These are phyloP conservation scores for Perizoma flavofasciatum DNA, from an alignment of 2,888 invertebrate species.

Conservation along the genomic window DNA sequence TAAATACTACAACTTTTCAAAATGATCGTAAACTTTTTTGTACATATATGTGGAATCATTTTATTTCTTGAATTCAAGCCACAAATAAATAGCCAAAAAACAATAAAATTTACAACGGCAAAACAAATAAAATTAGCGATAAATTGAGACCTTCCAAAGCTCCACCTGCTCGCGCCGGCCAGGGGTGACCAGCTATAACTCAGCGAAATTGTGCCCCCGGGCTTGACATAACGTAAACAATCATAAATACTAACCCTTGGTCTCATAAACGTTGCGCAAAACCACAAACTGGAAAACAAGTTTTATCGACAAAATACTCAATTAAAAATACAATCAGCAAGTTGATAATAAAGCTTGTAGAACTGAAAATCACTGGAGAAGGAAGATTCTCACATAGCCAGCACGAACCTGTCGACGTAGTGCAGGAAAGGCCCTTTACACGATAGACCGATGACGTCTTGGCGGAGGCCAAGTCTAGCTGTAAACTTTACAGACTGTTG, in stretches of 20 bases:
- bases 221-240: slow-evolving; percentile 61
- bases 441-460: too few species aligned
- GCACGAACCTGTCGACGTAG: too few species aligned
- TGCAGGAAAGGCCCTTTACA: too few species aligned
- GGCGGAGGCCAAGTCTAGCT: too few species aligned
- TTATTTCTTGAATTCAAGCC: slow-evolving; percentile 10
- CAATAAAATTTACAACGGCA: slow-evolving; percentile 59
- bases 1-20: too few species aligned
- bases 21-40: background rate
- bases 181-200: slow-evolving; percentile 73
- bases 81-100: slow-evolving; percentile 42
- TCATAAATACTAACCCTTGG: slow-evolving; percentile 67
- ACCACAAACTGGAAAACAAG: slow-evolving; percentile 44
- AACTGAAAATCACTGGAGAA: too few species aligned
- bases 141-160: slow-evolving; percentile 70
- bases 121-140: slow-evolving; percentile 75
- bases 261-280: slow-evolving; percentile 60
- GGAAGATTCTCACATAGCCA: too few species aligned
- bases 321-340: too few species aligned
- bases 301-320: slow-evolving; percentile 20
- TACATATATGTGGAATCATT: slow-evolving; percentile 7
- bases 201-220: slow-evolving; percentile 75
- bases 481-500: too few species aligned
- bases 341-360: too few species aligned
- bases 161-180: slow-evolving; percentile 67